phyloP scores from a whole-genome alignment of 2,797 vertebrate species.

The Falco columbarius region DNA sequence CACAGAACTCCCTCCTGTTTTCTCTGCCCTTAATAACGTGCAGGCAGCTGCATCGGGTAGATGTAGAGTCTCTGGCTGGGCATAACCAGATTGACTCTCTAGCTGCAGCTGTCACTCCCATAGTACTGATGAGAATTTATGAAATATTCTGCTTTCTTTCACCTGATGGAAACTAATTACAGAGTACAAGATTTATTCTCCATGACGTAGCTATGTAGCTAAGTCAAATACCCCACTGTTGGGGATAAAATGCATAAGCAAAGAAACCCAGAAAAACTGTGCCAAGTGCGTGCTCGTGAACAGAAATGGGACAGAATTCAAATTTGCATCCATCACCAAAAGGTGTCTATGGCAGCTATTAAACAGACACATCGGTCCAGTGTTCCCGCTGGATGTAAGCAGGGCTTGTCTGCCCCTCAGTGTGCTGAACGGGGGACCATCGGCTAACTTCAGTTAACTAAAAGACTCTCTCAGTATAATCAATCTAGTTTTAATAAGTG shows the following conservation, averaged over 20 bases:
- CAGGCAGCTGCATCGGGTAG: accelerated
- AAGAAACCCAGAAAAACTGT: background rate
- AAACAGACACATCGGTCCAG: background rate
- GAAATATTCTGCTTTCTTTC: background rate
- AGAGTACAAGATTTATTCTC: background rate
- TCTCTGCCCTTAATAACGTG: background rate
- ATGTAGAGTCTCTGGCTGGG: background rate
- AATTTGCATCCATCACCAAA: background rate
- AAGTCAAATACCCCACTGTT: background rate
- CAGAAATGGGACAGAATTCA: background rate
- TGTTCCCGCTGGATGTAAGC: background rate
- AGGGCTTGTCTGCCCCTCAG: background rate
- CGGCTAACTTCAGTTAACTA: background rate
- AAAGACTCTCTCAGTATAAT: background rate
- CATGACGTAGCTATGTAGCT: background rate
- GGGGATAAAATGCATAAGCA: background rate
- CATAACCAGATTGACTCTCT: background rate
- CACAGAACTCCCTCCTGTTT: background rate
- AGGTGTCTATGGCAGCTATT: background rate
- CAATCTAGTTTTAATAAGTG: background rate
- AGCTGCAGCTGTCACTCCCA: background rate
- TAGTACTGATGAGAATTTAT: background rate
- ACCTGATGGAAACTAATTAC: background rate
- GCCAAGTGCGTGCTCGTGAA: background rate
- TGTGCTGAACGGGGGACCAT: background rate